Percentiles rank a stretch among this genome's conserved stretches.
phyloP scores from a whole-genome alignment of 2,797 vertebrate species.

The Acridotheres tristis region DNA sequence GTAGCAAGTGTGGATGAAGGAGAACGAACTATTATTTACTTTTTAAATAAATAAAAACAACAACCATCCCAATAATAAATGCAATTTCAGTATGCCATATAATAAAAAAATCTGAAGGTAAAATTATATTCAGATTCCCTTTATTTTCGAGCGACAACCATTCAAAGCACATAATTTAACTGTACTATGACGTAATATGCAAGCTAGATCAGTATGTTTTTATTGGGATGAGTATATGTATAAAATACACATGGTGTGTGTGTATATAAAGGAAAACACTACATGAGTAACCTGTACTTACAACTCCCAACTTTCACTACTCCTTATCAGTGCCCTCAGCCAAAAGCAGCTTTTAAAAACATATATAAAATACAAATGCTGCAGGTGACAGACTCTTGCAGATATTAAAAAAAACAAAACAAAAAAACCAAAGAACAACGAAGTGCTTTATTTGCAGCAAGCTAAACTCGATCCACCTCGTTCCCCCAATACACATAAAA shows the following conservation, averaged over 20 bases:
- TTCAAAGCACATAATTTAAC: background rate
- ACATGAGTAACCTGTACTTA: background rate
- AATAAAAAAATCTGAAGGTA: background rate
- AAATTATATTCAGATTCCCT: background rate
- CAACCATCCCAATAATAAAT: background rate
- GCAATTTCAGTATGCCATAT: background rate
- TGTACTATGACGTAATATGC: background rate
- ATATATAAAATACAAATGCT: background rate
- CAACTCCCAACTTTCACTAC: constrained; percentile 5
- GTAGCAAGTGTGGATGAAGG: background rate
- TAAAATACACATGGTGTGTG: background rate
- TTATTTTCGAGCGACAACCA: background rate
- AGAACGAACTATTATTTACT: background rate
- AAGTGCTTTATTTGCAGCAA: background rate
- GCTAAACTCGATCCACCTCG: background rate
- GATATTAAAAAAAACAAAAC: background rate
- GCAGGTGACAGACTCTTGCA: background rate
- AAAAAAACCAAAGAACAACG: background rate
- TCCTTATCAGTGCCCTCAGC: background rate
- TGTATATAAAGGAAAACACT: constrained; percentile 24
- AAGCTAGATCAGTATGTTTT: background rate
- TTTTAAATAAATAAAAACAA: background rate
- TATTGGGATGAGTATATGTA: background rate
- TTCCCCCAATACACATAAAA: background rate
- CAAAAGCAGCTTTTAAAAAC: constrained; percentile 6